Conservation (phyloP, 2,113 vertebrate species). For the Lasiurus borealis region DNA sequence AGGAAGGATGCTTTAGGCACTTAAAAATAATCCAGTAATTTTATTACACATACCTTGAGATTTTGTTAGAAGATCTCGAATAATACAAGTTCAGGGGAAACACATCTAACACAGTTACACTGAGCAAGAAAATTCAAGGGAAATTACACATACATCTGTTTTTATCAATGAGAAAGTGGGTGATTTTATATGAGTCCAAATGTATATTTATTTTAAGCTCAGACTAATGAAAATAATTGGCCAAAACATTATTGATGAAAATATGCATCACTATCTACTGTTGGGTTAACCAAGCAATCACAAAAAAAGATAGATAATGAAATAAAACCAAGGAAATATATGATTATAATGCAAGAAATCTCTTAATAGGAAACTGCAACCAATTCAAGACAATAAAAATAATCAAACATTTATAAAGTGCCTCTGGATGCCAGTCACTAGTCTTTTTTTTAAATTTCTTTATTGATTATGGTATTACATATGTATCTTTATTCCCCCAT, state of each 20-base stretch:
- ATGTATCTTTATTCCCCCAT: too few species aligned
- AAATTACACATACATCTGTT: neutral
- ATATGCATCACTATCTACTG: neutral
- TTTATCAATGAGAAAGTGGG: neutral
- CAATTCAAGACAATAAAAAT: conserved; percentile 18
- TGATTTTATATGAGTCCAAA: neutral
- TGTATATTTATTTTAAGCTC: neutral
- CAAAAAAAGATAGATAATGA: neutral
- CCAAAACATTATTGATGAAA: neutral
- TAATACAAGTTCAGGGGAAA: neutral
- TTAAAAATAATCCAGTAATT: conserved; percentile 26
- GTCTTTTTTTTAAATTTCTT: neutral
- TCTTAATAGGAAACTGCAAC: neutral
- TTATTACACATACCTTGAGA: conserved; percentile 12
- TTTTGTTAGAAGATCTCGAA: conserved; percentile 39
- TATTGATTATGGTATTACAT: too few species aligned
- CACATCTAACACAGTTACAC: neutral
- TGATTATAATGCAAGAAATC: neutral
- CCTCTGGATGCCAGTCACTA: neutral
- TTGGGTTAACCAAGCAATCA: neutral
- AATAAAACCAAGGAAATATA: neutral
- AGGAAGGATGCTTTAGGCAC: neutral
- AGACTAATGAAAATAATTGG: neutral
- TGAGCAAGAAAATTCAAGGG: neutral
- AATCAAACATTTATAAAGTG: neutral